A percentile compares a stretch with the other conserved stretches of the same genome.
Conservation (phyloP, 2,113 vertebrate genomes). For the Crotophaga sulcirostris region DNA sequence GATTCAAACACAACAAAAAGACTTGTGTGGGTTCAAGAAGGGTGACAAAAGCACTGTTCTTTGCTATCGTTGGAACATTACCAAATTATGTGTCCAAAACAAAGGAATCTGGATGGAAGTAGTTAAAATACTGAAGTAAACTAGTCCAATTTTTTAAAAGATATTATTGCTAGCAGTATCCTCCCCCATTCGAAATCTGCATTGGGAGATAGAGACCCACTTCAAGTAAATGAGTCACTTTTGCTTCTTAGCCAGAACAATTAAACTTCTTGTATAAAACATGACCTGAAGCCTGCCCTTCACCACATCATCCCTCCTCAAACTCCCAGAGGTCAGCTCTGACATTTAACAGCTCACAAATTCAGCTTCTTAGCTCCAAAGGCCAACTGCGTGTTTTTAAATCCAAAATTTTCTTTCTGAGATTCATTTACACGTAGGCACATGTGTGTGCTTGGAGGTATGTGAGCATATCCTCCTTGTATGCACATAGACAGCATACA, state of each 20-base stretch:
- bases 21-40: slow-evolving; percentile 71
- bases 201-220: slow-evolving; percentile 79
- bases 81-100: slow-evolving; percentile 79
- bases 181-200: slow-evolving; percentile 77
- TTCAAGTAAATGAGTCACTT: slow-evolving; percentile 82
- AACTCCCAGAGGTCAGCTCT: slow-evolving; percentile 74
- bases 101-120: slow-evolving; percentile 82
- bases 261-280: slow-evolving; percentile 83
- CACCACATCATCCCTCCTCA: slow-evolving; percentile 78
- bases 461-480: neutral
- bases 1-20: slow-evolving; percentile 71
- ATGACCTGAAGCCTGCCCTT: slow-evolving; percentile 80
- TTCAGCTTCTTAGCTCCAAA: slow-evolving; percentile 71
- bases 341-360: slow-evolving; percentile 82
- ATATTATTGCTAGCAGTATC: slow-evolving; percentile 70
- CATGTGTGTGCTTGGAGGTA: neutral
- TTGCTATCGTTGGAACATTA: slow-evolving; percentile 77
- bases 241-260: slow-evolving; percentile 81
- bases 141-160: slow-evolving; percentile 69
- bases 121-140: slow-evolving; percentile 78
- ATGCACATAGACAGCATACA: neutral
- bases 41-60: slow-evolving; percentile 74
- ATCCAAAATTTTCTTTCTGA: slow-evolving; percentile 60
- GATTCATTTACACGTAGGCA: neutral
- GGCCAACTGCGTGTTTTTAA: slow-evolving; percentile 68